phyloP scores from a whole-genome alignment of 2,797 vertebrate genomes.

The Neosalanx taihuensis region DNA sequence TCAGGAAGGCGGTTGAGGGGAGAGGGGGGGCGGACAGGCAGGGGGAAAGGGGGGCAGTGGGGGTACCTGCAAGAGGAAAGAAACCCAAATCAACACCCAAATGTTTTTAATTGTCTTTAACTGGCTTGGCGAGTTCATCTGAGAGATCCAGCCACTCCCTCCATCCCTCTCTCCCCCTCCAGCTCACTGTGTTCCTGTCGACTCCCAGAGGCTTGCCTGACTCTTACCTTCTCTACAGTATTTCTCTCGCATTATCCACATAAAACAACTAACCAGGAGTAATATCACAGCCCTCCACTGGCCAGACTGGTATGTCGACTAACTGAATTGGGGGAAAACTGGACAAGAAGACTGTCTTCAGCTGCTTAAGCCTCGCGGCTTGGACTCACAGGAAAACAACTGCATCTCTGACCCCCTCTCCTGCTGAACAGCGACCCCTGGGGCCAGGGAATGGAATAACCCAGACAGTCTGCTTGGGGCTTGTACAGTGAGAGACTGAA shows the following conservation, averaged over 20 bases:
- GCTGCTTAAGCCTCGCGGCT: not conserved
- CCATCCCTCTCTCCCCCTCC: conserved; percentile 31
- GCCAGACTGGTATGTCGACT: not conserved
- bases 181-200: not conserved
- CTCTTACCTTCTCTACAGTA: not conserved
- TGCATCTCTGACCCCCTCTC: conserved; percentile 8
- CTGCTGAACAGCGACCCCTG: not conserved
- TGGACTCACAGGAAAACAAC: not conserved
- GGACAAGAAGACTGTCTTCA: not conserved
- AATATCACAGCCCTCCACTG: no score
- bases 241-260: not conserved
- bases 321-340: conserved; percentile 1
- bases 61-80: conserved; percentile 5
- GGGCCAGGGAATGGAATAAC: conserved; percentile 6
- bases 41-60: not conserved
- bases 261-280: conserved; percentile 6
- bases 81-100: not conserved
- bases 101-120: conserved; percentile 14
- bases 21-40: not conserved
- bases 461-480: conserved; percentile 24
- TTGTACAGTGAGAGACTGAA: conserved; percentile 45
- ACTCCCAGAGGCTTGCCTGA: not conserved
- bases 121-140: conserved; percentile 29
- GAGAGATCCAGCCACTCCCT: conserved; percentile 18
- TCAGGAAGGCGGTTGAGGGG: conserved; percentile 9